Conservation (phyloP, 2,113 vertebrate species). For the Aegithalos caudatus region DNA sequence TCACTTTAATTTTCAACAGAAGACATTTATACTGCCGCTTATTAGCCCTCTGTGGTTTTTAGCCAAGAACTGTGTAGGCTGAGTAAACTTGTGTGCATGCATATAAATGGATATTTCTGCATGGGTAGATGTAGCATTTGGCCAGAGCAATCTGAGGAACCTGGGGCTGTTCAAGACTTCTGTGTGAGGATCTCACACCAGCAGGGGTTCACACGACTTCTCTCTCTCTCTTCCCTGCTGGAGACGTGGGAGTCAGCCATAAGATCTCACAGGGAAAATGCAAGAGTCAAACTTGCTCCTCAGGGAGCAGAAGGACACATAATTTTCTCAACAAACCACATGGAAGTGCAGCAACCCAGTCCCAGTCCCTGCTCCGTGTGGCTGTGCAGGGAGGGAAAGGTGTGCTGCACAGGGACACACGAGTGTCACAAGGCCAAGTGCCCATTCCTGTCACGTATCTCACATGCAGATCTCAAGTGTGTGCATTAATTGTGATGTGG, state of each 20-base stretch:
- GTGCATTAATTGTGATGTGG: not conserved
- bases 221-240: not conserved
- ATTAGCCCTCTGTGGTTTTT: not conserved
- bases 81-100: not conserved
- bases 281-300: not conserved
- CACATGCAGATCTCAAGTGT: not conserved
- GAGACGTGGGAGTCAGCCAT: not conserved
- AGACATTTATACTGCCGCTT: not conserved
- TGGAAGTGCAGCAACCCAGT: not conserved
- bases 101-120: not conserved
- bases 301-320: not conserved
- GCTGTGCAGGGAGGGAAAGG: not conserved
- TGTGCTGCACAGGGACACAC: not conserved
- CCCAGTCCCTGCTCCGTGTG: not conserved
- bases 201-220: not conserved
- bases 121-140: not conserved
- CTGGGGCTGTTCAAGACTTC: not conserved
- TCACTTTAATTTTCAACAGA: conserved; percentile 34
- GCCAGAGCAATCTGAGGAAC: not conserved
- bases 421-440: not conserved
- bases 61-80: not conserved
- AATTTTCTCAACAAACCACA: not conserved
- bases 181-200: not conserved
- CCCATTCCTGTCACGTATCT: not conserved
- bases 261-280: not conserved